Percentiles rank a stretch among this genome's conserved stretches.
These are phyloP conservation scores for Hesperia comma DNA, from an alignment of 2,888 invertebrate genomes.

Conservation along the genomic window DNA sequence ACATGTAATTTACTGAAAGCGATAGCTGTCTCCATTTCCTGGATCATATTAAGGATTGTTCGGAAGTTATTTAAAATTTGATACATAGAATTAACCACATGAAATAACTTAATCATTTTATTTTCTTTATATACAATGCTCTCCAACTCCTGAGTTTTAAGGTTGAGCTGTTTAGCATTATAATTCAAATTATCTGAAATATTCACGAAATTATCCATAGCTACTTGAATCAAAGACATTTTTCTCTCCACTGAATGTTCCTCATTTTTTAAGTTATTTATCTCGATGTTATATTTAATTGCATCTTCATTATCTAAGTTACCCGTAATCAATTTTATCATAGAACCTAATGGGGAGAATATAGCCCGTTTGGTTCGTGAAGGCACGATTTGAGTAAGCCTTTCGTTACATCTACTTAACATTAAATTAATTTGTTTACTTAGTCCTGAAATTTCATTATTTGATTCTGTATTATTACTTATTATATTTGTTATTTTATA, in stretches of 20 bases:
- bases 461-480: neutral
- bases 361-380: neutral
- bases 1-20: conserved; percentile 11
- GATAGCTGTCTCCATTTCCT: conserved; percentile 12
- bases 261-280: conserved; percentile 11
- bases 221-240: conserved; percentile 9
- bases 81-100: conserved; percentile 3
- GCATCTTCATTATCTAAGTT: neutral
- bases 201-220: conserved; percentile 10
- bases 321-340: conserved; percentile 1
- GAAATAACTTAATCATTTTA: neutral
- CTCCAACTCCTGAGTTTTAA: conserved; percentile 1
- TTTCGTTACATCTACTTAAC: neutral
- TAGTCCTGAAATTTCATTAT: neutral
- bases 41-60: conserved; percentile 1
- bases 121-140: neutral
- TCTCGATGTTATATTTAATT: neutral
- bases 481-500: neutral
- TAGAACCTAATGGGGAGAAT: conserved; percentile 4
- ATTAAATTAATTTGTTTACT: neutral
- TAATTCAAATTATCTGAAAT: conserved; percentile 16
- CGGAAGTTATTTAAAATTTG: conserved; percentile 21
- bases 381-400: neutral
- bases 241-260: conserved; percentile 7
- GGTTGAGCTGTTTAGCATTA: conserved; percentile 9